Base-by-base conservation (phyloP, 2,888 invertebrate species). In the Oscheius sp. region DNA sequence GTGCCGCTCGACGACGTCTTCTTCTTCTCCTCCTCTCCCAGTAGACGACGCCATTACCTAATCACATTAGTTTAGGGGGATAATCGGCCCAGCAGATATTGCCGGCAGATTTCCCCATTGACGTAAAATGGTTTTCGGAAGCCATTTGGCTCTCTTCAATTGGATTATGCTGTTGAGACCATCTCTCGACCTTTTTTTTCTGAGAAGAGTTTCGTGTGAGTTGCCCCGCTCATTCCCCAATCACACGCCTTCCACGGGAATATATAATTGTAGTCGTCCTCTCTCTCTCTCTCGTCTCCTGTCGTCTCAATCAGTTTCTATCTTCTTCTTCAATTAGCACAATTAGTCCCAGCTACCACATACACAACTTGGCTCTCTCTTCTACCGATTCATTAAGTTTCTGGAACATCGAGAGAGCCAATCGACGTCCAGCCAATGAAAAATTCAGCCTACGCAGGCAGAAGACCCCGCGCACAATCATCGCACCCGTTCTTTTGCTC, bases 401-500 rank as follows among this genome's bases (percentile, higher is more conserved):
- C 18, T 25, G 61, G 35, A 35, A 21, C 18, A n/a, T 66, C 46
- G 46, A 35, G 35, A 35, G 23, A 52, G 52, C 66, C 66, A 66
- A 66, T 66, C 66, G 66, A 66, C 66, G 49, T 49, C 66, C 25
- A n/a, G n/a, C 66, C 66, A 21, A 66, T 66, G 66, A 66, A 66
- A 66, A 66, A 66, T 66, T 66, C 66, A 66, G 66, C 41, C 61
- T 61, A 61, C 61, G 61, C 61, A 61, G 61, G 41, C 58, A 23
- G 29, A 29, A 58, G 29, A n/a, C 58, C 58, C 29, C 16, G 21
- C 21, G 49, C 49, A 49, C 35, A 35, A 35, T 35, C 35, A 35
- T 35, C 5, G 5, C 35, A 9, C 35, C 49, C 49, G 49, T 49
- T 49, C 49, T 13, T 49, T 13, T 49, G n/a, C 16, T 49, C 18